Percentiles rank a stretch among this genome's conserved stretches.
Evolutionary conservation across 2,888 invertebrate species (phyloP).

Genomic region (Hydrotaea diabolus): DNA sequence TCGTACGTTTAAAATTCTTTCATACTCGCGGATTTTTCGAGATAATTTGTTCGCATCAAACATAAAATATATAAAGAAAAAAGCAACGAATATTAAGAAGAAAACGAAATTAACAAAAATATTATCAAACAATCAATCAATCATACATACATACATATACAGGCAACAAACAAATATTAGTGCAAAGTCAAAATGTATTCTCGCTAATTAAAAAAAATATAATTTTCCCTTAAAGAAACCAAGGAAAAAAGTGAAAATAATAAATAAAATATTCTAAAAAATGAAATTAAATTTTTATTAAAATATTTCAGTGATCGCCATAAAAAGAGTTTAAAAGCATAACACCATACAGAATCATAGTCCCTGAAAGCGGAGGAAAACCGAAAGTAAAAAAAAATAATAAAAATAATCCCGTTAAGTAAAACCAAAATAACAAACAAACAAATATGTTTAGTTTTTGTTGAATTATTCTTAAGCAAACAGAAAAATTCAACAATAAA

Average conservation of each 20-base stretch:
- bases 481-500: neutral
- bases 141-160: too few species aligned
- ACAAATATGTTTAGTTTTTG: neutral
- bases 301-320: conserved; percentile 25
- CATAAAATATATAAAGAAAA: neutral
- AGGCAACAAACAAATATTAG: neutral
- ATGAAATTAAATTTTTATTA: neutral
- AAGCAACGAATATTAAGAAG: neutral
- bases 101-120: conserved; percentile 6
- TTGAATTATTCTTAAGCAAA: neutral
- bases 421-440: neutral
- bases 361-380: neutral
- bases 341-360: neutral
- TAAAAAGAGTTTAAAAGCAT: neutral
- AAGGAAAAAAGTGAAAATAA: conserved; percentile 3
- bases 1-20: conserved; percentile 13
- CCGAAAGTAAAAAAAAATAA: neutral
- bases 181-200: neutral
- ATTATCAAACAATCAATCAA: conserved; percentile 11
- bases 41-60: conserved; percentile 4
- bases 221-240: neutral
- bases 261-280: conserved; percentile 34
- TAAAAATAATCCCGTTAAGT: neutral
- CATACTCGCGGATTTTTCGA: conserved; percentile 24
- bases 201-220: neutral